Conservation (phyloP, 2,797 vertebrate species). For the Poeciliopsis presidionis region DNA sequence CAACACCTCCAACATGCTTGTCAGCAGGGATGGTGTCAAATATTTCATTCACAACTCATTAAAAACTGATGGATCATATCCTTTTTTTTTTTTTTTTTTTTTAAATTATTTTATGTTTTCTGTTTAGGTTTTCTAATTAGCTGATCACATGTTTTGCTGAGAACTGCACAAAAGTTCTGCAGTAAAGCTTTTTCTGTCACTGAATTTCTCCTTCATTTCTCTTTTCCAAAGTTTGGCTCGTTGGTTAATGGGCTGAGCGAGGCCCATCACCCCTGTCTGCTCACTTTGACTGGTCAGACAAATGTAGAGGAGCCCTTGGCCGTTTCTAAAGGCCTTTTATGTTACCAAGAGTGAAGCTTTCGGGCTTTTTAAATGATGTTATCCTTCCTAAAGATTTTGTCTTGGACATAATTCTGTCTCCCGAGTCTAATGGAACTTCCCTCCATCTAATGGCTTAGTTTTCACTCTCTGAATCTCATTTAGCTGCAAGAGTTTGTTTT, state of each 20-base stretch:
- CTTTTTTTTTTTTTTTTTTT: not conserved
- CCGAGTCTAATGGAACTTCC: not conserved
- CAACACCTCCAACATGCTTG: not conserved
- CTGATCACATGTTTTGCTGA: not conserved
- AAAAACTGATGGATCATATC: not conserved
- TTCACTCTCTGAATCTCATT: not conserved
- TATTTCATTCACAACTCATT: not conserved
- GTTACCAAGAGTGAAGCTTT: not conserved
- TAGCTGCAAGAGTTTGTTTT: not conserved
- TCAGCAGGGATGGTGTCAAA: not conserved
- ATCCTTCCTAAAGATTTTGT: not conserved
- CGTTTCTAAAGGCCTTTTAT: not conserved
- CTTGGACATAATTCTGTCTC: not conserved
- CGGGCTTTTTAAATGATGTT: not conserved
- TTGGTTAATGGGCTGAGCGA: not conserved
- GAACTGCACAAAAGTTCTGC: not conserved
- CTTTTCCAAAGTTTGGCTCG: not conserved
- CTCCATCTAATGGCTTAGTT: conserved; percentile 1
- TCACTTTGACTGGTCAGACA: not conserved
- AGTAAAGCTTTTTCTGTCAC: not conserved
- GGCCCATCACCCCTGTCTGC: not conserved
- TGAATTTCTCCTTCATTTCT: not conserved
- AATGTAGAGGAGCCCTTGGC: not conserved
- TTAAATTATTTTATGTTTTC: not conserved
- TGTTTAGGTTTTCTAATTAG: not conserved